Evolutionary conservation across 2,888 invertebrate species (phyloP), one percentile per base, ranked within the genome.

Genomic region (Salticus scenicus): DNA sequence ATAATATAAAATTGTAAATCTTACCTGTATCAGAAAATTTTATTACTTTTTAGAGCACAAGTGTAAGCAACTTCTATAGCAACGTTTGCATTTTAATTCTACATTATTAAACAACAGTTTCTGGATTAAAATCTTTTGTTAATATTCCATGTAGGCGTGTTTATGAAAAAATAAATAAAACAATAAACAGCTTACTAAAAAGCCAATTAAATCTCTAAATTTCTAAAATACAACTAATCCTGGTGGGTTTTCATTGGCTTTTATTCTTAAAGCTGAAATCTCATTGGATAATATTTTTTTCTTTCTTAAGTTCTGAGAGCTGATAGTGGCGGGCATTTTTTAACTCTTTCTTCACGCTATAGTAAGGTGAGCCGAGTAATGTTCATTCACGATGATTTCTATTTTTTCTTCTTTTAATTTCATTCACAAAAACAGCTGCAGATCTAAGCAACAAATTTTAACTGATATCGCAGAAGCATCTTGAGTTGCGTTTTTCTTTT

Each of bases 371-470:
- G 63, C 33, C 42, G 71, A 27, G 31, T 33, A 57, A 73, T 67
- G 72, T 84, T 84, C 83, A 84, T 84, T 84, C 83, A 84, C 57
- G 17, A 84, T 33, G 63, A 37, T 28, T 12, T 72, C 27, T 10
- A 10, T 17, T 57, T 77, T 63, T 42, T 63, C 42, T 69, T 70
- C n/a, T 10, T 77, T 51, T n/a, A 33, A 63, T 77, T 83, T 73
- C 83, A 84, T 84, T 84, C 83, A 84, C 64, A 33, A n/a, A n/a
- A 66, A 67, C 77, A 84, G 83, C 83, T 77, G 83, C 72, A 57
- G 64, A 14, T 17, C 27, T 31, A 57, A 74, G 74, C 81, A 57
- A 82, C 81, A 82, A 77, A 77, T 77, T 84, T 77, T 47, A 77
- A 67, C 69, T 84, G 83, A 84, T 84, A 84, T 73, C 66, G 47